phyloP scores from a whole-genome alignment of 2,888 invertebrate species.

The Andrena camellia region DNA sequence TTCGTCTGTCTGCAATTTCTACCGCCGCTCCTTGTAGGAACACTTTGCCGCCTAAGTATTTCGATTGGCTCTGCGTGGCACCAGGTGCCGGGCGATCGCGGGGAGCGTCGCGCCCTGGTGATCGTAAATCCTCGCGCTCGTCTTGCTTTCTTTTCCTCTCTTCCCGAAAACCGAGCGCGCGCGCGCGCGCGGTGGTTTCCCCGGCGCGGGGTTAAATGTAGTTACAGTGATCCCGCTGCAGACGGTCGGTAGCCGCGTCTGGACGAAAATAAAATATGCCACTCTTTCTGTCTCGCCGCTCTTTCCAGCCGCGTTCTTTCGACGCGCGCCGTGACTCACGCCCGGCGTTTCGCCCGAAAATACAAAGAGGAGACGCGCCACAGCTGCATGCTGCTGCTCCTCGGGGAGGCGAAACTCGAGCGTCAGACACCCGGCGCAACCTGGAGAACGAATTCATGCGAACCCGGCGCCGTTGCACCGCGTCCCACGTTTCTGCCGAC shows the following conservation, averaged over 20 bases:
- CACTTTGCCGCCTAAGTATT: not conserved
- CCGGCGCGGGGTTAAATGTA: constrained; percentile 29
- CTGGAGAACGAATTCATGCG: constrained; percentile 7
- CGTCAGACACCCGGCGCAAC: not conserved
- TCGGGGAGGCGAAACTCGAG: not conserved
- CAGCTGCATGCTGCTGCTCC: not conserved
- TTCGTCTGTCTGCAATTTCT: not conserved
- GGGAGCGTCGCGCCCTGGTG: not conserved
- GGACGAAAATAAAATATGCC: constrained; percentile 70
- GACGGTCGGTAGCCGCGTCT: constrained; percentile 72
- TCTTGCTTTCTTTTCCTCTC: too few species aligned
- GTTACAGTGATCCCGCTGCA: constrained; percentile 56
- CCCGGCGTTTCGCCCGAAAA: constrained; percentile 27
- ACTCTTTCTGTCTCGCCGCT: constrained; percentile 60
- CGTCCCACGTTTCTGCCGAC: constrained; percentile 11
- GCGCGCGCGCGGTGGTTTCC: constrained; percentile 33
- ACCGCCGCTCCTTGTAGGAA: not conserved
- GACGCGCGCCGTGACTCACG: constrained; percentile 22
- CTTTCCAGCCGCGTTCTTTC: constrained; percentile 57
- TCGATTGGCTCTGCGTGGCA: not conserved
- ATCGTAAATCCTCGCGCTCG: not conserved
- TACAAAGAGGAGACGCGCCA: constrained; percentile 27
- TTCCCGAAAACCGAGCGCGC: not conserved
- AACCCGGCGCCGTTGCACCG: not conserved
- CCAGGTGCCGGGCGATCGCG: not conserved